Evolutionary conservation across 2,113 vertebrate genomes (phyloP).

Genomic region (Pogonocichla stellata): DNA sequence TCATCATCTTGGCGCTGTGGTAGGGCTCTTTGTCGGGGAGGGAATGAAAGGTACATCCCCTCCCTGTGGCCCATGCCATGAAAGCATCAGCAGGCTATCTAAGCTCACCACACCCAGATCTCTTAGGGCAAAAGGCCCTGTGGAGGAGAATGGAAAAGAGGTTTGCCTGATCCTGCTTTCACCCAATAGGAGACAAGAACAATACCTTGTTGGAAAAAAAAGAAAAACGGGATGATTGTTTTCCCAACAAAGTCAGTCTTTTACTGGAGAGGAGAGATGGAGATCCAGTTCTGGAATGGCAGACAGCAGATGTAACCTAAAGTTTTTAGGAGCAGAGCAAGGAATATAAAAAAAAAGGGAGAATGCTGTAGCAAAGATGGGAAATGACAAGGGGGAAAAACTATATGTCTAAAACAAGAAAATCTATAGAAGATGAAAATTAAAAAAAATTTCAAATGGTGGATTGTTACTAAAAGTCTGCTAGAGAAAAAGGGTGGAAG

Average conservation of each 20-base stretch:
- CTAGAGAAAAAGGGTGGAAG: neutral
- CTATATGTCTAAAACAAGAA: neutral
- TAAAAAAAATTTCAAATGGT: neutral
- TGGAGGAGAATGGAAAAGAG: slow-evolving; percentile 1
- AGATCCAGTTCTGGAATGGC: neutral
- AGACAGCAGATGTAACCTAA: neutral
- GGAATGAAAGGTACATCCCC: slow-evolving; percentile 50
- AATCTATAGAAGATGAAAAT: neutral
- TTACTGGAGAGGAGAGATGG: neutral
- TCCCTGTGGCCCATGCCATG: slow-evolving; percentile 45
- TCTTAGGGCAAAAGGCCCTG: slow-evolving; percentile 13
- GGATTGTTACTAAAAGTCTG: neutral
- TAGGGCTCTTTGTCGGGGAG: slow-evolving; percentile 50
- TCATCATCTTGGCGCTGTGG: slow-evolving; percentile 42
- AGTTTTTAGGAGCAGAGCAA: neutral
- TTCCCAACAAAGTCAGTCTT: neutral
- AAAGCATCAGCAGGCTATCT: slow-evolving; percentile 57
- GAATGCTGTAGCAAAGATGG: neutral
- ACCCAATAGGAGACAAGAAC: neutral
- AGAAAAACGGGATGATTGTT: neutral
- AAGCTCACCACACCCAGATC: slow-evolving; percentile 45
- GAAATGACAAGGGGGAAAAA: neutral
- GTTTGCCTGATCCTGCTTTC: neutral
- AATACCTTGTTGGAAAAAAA: neutral
- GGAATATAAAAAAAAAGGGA: neutral